Base-by-base conservation (phyloP, 1,140 invertebrate genomes). In the Nephila pilipes region DNA sequence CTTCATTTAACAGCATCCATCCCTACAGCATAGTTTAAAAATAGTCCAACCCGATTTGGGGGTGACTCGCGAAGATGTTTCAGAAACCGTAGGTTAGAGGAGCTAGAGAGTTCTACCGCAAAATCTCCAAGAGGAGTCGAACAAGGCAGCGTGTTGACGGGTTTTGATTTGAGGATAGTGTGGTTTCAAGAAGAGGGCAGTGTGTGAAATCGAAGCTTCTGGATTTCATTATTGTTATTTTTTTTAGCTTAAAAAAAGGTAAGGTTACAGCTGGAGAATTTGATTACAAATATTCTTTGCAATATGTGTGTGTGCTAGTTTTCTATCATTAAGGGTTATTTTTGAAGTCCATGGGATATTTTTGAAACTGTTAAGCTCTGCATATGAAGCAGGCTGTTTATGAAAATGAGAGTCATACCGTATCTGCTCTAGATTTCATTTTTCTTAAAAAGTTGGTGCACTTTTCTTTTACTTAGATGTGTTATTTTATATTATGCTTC, bases 1-100 rank as follows among this genome's bases (percentile, higher is more conserved):
- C 69, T 75, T 75, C 69, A 75, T 75, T 75, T 75, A 75, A 75
- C 69, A 75, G 69, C 25, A 32, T 75, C 69, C 69, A 75, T 65
- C 63, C 63, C 63, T 75, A 75, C 29, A 29, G 32, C 69, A 29
- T 6, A 18, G 69, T 75, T 75, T 75, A 75, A 75, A 75, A 75
- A 75, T 75, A 75, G 69, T 75, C 69, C 69, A 75, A 29, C 69
- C 69, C 29, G 69, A 75, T 75, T 75, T 75, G 69, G 69, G 69
- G 69, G 69, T 75, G 69, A 75, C 69, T 75, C 69, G 32, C 29
- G 29, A 36, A 75, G 69, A 75, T 18, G 69, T 75, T 75, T 75
- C 69, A 36, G 69, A 75, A 75, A 75, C 12, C 69, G 16, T 36
- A 75, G 69, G 69, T 36, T 36, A 32, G 69, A 75, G 29, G 69